phyloP scores from a whole-genome alignment of 2,113 vertebrate species.

The Phoxinus phoxinus region DNA sequence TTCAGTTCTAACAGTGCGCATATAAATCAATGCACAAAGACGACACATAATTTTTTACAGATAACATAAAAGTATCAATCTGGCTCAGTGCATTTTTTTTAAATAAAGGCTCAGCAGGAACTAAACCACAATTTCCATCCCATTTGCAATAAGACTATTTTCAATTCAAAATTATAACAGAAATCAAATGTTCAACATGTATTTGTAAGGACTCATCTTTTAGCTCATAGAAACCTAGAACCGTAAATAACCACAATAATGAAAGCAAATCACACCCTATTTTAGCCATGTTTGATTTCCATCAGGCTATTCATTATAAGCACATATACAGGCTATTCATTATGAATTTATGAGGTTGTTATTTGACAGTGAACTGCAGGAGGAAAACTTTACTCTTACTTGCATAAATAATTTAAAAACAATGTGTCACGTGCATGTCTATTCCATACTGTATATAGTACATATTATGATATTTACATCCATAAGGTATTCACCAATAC shows the following conservation, averaged over 20 bases:
- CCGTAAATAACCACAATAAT: not conserved
- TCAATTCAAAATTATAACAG: not conserved
- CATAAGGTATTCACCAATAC: not conserved
- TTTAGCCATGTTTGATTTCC: not conserved
- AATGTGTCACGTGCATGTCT: not conserved
- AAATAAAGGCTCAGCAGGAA: not conserved
- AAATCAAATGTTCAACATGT: not conserved
- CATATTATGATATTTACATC: not conserved
- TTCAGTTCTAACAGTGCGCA: not conserved
- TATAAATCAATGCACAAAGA: not conserved
- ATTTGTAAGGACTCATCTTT: not conserved
- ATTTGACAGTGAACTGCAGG: not conserved
- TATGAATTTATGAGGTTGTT: not conserved
- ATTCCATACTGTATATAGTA: not conserved
- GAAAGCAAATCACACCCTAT: constrained; percentile 6
- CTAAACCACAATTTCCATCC: not conserved
- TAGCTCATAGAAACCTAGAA: not conserved
- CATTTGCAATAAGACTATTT: not conserved
- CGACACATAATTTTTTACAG: not conserved
- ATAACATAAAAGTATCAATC: not conserved
- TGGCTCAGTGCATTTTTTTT: not conserved
- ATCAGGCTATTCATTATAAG: constrained; percentile 14
- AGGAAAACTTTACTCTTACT: not conserved
- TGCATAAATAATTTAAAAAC: constrained; percentile 1
- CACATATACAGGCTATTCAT: not conserved